Base-by-base conservation (phyloP, 1,140 invertebrate genomes). In the Drosophila bocki region DNA sequence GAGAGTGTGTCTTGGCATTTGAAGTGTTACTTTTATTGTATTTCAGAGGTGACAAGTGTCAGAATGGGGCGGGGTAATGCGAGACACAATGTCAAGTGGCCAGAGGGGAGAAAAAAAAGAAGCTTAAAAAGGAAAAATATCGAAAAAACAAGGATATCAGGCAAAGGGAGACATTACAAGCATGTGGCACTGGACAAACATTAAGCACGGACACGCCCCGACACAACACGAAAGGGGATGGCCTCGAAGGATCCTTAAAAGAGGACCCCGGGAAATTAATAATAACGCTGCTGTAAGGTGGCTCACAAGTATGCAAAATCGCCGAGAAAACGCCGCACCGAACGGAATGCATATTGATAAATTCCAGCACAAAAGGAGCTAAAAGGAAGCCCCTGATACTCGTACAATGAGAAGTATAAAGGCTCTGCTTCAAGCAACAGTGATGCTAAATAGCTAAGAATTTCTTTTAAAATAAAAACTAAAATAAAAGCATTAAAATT, bases 261-360 rank as follows among this genome's bases (percentile, higher is more conserved):
- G n/a, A 8, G 50, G 19, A 59, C 32, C 37, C 37, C 29, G 41
- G 58, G 53, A 72, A 72, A 72, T 72, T 60, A 72, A 72, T 72
- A 72, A 60, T 44, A 50, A 39, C 7, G 35, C 45, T 32, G 29
- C 22, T 15, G n/a, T 9, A 51, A 72, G 69, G 45, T 60, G 67
- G 8, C 37, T 71, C 33, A 50, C 62, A 76, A 72, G 65, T 83
- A 79, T 76, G 81, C 70, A 80, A 84, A 84, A 72, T 83, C 58
- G 76, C 71, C 64, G 53, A 41, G 57, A 54, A 60, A 63, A 82
- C 67, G 44, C 37, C 35, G 26, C 9, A 51, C 48, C 19, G 26
- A 9, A 47, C 22, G 75, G 75, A 82, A 61, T 70, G 80, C 81
- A 84, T 84, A 84, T 84, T 84, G 81, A 83, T 83, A 83, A 83